phyloP scores from a whole-genome alignment of 2,888 invertebrate species.

The Fissipunctia ypsillon region DNA sequence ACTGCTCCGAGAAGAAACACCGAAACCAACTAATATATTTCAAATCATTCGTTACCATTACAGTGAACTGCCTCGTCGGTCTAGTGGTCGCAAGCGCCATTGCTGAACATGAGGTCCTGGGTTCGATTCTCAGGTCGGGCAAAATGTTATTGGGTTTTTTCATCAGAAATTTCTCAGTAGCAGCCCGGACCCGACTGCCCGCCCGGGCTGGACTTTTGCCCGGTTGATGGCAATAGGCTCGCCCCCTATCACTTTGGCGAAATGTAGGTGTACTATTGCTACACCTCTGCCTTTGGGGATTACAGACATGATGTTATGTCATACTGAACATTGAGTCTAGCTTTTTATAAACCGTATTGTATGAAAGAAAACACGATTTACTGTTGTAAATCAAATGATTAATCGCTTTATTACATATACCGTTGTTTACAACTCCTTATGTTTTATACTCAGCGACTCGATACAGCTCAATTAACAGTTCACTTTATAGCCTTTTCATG shows the following conservation, averaged over 20 bases:
- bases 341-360: not conserved
- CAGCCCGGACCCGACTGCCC: not conserved
- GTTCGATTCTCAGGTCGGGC: too few relatives aligned
- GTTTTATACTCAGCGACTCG: not conserved
- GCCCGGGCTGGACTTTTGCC: too few relatives aligned
- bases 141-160: not conserved
- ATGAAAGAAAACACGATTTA: not conserved
- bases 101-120: not conserved
- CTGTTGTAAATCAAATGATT: conserved; percentile 12
- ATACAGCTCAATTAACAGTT: not conserved
- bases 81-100: not conserved
- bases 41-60: too few relatives aligned
- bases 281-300: not conserved
- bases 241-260: not conserved
- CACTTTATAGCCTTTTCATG: not conserved
- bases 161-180: not conserved
- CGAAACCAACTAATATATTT: not conserved
- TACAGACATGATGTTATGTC: too few relatives aligned
- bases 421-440: not conserved
- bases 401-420: conserved; percentile 4
- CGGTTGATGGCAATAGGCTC: not conserved
- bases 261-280: not conserved
- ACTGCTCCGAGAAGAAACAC: not conserved
- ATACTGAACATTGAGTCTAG: not conserved
- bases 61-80: not conserved